phyloP scores from a whole-genome alignment of 2,797 vertebrate genomes.

The Carapus acus region DNA sequence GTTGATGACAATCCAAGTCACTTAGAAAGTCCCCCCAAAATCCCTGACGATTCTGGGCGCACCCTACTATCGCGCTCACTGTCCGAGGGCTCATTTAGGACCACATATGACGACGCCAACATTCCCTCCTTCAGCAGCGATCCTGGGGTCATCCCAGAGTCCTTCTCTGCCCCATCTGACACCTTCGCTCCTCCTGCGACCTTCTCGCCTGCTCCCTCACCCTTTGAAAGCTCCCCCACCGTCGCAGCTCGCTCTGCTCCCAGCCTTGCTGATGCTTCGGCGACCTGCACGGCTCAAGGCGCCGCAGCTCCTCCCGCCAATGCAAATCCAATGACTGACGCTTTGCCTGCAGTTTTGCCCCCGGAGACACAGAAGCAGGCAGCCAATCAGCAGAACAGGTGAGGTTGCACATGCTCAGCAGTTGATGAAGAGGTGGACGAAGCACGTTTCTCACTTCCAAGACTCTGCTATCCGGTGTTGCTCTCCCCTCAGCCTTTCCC shows the following conservation, averaged over 20 bases:
- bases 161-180: constrained; percentile 38
- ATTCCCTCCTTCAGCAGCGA: constrained; percentile 58
- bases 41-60: constrained; percentile 2
- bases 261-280: constrained; percentile 50
- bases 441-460: constrained; percentile 31
- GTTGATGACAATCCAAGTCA: constrained; percentile 4
- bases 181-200: constrained; percentile 58
- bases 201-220: constrained; percentile 73
- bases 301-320: constrained; percentile 44
- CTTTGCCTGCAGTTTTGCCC: constrained; percentile 70
- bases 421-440: constrained; percentile 41
- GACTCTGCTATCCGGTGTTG: constrained; percentile 40
- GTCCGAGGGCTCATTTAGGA: constrained; percentile 46
- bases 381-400: constrained; percentile 82
- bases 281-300: constrained; percentile 42
- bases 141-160: constrained; percentile 37
- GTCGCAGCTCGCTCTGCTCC: constrained; percentile 46
- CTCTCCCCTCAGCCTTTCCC: constrained; percentile 29
- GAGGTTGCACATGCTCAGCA: constrained; percentile 68
- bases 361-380: constrained; percentile 73
- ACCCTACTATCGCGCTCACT: constrained; percentile 45
- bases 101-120: constrained; percentile 33
- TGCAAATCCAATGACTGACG: constrained; percentile 58
- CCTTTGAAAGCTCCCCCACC: constrained; percentile 63
- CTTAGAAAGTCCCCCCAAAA: background rate